Evolutionary conservation across 2,888 invertebrate species (phyloP), one percentile per base, ranked within the genome.

Genomic region (Perizoma flavofasciatum): DNA sequence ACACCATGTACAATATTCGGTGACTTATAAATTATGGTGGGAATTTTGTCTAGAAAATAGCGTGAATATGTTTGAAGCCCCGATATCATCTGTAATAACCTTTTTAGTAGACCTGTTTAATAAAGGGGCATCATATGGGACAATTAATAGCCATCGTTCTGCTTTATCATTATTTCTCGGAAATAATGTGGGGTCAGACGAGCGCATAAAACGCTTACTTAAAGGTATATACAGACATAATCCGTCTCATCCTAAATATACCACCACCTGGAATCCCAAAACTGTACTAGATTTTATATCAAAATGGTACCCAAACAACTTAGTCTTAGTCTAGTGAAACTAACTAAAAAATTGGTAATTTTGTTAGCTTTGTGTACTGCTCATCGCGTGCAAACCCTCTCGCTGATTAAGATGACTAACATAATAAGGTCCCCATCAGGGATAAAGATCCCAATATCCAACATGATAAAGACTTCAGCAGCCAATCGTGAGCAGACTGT

Each of bases 151-250:
- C 22, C 73, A 75, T 41, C 60, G n/a, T 0, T 76, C 75, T 1
- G 71, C 77, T 0, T 7, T 75, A 34, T 67, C 72, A 0, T 53
- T 74, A n/a, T 55, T 75, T 5, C 22, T 74, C 10, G 70, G 68
- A 1, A 68, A 55, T 57, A 63, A 70, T 43, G 6, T 76, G 6
- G 61, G 63, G 0, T 54, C 59, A 8, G 57, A 75, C 7, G 65
- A 68, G 5, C 7, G 34, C 0, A 45, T 73, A 1, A 77, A 69
- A 49, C 49, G 73, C 0, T 50, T 74, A 4, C 35, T 77, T 0
- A 74, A 73, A 64, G 75, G 72, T 5, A 54, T 56, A 0, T 78
- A 53, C 53, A 75, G 62, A 59, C 41, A 63, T 22, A 73, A 66
- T 49, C 75, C 75, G 5, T 33, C 35, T 4, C 34, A 6, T 5